These are phyloP conservation scores for Coluber constrictor DNA, from an alignment of 2,797 vertebrate species.

Conservation along the genomic window DNA sequence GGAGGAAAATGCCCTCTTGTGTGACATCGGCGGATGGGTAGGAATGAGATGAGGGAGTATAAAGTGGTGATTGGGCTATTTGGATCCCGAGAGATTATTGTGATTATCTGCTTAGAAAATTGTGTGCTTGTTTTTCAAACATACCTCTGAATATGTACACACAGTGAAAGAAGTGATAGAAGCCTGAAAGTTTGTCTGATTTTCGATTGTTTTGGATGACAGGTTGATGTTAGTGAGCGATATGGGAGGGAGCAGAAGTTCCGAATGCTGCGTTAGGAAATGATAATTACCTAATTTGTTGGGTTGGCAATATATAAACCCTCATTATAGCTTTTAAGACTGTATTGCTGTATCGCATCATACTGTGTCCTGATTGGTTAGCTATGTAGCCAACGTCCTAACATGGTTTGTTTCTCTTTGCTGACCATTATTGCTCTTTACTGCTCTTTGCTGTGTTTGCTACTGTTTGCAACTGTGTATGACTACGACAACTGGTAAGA, in stretches of 20 bases:
- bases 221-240: background rate
- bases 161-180: background rate
- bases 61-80: background rate
- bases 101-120: background rate
- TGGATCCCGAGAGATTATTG: background rate
- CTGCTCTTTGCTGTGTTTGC: too few species aligned
- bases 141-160: background rate
- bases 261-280: background rate
- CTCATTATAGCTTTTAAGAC: too few species aligned
- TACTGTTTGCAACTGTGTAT: too few species aligned
- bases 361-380: too few species aligned
- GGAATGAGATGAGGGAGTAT: background rate
- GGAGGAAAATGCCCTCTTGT: background rate
- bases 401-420: too few species aligned
- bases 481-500: too few species aligned
- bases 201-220: background rate
- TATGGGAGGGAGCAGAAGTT: background rate
- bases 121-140: background rate
- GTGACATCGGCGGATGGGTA: background rate
- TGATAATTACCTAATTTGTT: too few species aligned
- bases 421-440: too few species aligned
- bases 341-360: too few species aligned
- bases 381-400: too few species aligned
- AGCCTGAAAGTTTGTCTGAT: background rate
- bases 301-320: too few species aligned